Evolutionary conservation across 2,888 invertebrate genomes (phyloP), one percentile per base, ranked within the genome.

Genomic region (Platypus cylindrus): DNA sequence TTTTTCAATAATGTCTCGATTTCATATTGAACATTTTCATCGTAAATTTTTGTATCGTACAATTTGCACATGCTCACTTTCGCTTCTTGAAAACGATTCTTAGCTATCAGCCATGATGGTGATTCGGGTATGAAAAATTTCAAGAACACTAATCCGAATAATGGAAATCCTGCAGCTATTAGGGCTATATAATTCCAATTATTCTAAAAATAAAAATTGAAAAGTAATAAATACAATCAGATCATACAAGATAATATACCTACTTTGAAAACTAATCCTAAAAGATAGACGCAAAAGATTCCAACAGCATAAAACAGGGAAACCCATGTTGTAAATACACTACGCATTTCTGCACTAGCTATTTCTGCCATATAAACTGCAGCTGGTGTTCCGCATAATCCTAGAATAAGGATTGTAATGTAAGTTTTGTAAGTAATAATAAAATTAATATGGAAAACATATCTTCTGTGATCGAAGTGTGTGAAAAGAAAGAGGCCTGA

Each of bases 311-410:
- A 66, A 15, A 62, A 58, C 2, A 68, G 56, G 9, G 68, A 67
- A 3, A 66, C 65, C 67, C 71, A 71, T 0, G 71, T 69, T 7
- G 67, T 65, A 30, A 72, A 60, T 25, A 66, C 64, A 5, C 67
- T 60, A 38, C 71, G 51, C 39, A 67, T 51, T 30, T 59, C 56
- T 0, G 65, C 50, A 2, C 59, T 58, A 0, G 68, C 57, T 3
- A 68, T 54, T 50, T 72, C 73, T 1, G 68, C 67, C 44, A 66
- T 62, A 45, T 72, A 72, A 13, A 71, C 65, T 0, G 69, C 64
- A 1, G 70, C 64, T 1, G 71, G 68, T 7, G 65, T 63, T 26
- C 69, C 65, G 2, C 67, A 64, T 33, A 71, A 50, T 0, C 73
- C 73, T 2, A 63, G 15, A 37, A 34, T n/a, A n/a, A n/a, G n/a